These are phyloP conservation scores for Phorcus lineatus DNA, from an alignment of 2,888 invertebrate genomes.

Conservation along the genomic window DNA sequence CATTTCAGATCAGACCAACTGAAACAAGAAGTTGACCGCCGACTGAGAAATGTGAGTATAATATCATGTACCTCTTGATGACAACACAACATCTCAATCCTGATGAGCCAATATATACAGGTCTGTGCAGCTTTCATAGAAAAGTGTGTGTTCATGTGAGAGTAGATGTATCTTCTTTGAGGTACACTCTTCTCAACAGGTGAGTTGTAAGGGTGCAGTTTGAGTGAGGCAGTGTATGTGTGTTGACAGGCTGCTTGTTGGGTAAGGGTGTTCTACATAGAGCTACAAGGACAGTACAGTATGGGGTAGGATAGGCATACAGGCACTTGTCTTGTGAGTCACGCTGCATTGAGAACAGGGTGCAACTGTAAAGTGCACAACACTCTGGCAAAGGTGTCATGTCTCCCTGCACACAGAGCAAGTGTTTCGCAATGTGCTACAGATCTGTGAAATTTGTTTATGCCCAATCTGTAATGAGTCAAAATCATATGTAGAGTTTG, in stretches of 20 bases:
- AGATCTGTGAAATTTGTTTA: too few relatives aligned
- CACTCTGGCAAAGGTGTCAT: too few relatives aligned
- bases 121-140: not conserved
- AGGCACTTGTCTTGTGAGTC: too few relatives aligned
- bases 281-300: not conserved
- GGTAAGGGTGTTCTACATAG: not conserved
- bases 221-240: not conserved
- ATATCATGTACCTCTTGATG: not conserved
- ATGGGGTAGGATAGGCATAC: not conserved
- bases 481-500: too few relatives aligned
- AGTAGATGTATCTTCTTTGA: not conserved
- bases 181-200: not conserved
- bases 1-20: slow-evolving; percentile 55
- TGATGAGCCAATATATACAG: not conserved
- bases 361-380: too few relatives aligned
- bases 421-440: too few relatives aligned
- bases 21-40: slow-evolving; percentile 53
- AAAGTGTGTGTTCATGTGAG: not conserved
- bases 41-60: slow-evolving; percentile 61
- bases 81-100: too few relatives aligned
- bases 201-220: not conserved
- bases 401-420: too few relatives aligned
- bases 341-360: too few relatives aligned
- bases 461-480: too few relatives aligned
- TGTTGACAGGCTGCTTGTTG: too few relatives aligned